Conservation (phyloP, 2,113 vertebrate species). For the Setophaga petechia region DNA sequence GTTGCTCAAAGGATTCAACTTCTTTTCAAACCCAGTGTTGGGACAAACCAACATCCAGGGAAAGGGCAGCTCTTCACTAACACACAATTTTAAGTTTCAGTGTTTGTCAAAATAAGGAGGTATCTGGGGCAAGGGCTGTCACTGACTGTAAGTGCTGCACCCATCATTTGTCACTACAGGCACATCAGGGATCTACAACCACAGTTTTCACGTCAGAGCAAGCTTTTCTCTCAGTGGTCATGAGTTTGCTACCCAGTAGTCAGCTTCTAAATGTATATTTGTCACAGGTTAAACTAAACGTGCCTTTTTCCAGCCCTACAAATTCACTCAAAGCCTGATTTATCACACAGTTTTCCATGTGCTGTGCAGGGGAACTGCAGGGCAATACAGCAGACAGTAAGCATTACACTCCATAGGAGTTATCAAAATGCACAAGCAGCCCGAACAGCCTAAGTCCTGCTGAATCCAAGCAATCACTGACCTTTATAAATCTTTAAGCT, state of each 20-base stretch:
- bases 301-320: not conserved
- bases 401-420: not conserved
- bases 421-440: not conserved
- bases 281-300: not conserved
- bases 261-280: not conserved
- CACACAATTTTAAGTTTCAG: not conserved
- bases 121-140: slow-evolving; percentile 9
- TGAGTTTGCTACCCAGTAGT: not conserved
- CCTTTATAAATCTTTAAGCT: not conserved
- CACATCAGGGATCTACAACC: not conserved
- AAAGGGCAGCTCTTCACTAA: not conserved
- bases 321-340: not conserved
- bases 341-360: not conserved
- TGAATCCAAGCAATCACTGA: not conserved
- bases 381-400: not conserved
- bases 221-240: not conserved
- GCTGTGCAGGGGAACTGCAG: not conserved
- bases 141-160: not conserved
- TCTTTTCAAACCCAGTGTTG: not conserved
- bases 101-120: not conserved
- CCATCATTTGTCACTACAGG: not conserved
- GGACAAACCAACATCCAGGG: not conserved
- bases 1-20: not conserved
- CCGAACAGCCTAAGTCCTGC: not conserved
- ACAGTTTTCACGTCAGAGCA: not conserved